Percentiles rank a stretch among this genome's conserved stretches.
These are phyloP conservation scores for Siniperca chuatsi DNA, from an alignment of 2,113 vertebrate genomes.

Conservation along the genomic window DNA sequence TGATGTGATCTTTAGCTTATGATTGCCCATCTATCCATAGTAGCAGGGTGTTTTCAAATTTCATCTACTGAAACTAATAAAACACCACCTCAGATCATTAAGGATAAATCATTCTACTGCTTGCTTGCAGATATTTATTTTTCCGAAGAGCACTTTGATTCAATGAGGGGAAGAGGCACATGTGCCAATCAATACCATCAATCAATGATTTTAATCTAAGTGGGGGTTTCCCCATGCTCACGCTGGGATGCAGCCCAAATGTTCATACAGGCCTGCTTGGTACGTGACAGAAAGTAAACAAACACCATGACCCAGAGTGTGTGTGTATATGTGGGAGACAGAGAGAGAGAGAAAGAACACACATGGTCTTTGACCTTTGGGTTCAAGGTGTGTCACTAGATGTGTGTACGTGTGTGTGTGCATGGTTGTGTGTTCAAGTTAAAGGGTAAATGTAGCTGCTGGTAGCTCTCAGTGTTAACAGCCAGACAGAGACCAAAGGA, in stretches of 20 bases:
- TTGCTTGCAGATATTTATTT: conserved; percentile 19
- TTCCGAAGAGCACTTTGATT: conserved; percentile 29
- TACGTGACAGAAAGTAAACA: conserved; percentile 60
- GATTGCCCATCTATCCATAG: background rate
- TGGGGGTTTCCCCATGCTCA: conserved; percentile 11
- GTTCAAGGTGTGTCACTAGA: conserved; percentile 44
- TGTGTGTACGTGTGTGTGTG: conserved; percentile 29
- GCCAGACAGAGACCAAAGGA: background rate
- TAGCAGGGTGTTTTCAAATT: background rate
- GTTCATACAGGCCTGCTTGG: conserved; percentile 51
- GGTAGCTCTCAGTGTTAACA: conserved; percentile 1
- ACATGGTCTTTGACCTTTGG: conserved; percentile 70
- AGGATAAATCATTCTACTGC: conserved; percentile 3
- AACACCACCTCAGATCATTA: background rate
- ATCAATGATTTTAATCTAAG: conserved; percentile 36
- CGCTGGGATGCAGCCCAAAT: conserved; percentile 34
- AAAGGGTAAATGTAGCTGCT: conserved; percentile 16
- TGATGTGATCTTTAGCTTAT: background rate
- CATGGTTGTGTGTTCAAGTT: background rate
- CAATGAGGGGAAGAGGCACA: background rate
- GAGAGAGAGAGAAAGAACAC: conserved; percentile 42
- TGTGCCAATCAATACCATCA: conserved; percentile 37
- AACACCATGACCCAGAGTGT: conserved; percentile 26
- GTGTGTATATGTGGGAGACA: conserved; percentile 9
- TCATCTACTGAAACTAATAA: background rate